These are phyloP conservation scores for Stegastes partitus DNA, from an alignment of 2,113 vertebrate species.

Conservation along the genomic window DNA sequence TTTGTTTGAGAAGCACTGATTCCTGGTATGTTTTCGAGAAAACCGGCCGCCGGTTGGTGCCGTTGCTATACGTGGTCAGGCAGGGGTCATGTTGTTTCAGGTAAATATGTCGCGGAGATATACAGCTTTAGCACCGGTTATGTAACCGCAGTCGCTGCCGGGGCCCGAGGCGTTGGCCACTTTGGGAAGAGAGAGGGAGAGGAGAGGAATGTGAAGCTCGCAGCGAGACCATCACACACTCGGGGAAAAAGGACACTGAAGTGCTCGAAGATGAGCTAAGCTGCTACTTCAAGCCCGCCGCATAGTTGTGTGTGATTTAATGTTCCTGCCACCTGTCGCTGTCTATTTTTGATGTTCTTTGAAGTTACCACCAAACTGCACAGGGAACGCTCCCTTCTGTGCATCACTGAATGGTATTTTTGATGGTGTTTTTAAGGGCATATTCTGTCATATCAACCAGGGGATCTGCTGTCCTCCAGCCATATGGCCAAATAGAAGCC, in stretches of 20 bases:
- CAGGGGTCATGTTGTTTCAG: conserved; percentile 29
- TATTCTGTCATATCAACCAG: conserved; percentile 24
- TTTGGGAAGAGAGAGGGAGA: conserved; percentile 26
- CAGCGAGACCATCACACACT: conserved; percentile 18
- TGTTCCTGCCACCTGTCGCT: conserved; percentile 15
- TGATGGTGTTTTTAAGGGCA: background rate
- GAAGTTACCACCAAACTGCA: background rate
- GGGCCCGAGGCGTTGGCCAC: conserved; percentile 14
- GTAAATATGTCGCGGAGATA: conserved; percentile 40
- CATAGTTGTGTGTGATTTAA: background rate
- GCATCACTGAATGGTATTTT: background rate
- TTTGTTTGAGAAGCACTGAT: conserved; percentile 18
- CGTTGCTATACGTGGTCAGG: background rate
- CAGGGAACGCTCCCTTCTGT: background rate
- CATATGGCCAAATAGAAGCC: background rate
- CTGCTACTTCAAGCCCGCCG: background rate
- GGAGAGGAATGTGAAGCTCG: conserved; percentile 42
- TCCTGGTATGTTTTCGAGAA: background rate
- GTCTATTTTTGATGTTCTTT: conserved; percentile 4
- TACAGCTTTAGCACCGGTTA: conserved; percentile 26
- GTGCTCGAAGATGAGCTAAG: conserved; percentile 29
- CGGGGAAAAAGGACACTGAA: background rate
- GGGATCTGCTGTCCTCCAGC: conserved; percentile 19
- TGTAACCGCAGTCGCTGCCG: conserved; percentile 18
- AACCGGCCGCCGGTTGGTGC: background rate